Base-by-base conservation (phyloP, 2,888 invertebrate genomes). In the Pterostichus niger region DNA sequence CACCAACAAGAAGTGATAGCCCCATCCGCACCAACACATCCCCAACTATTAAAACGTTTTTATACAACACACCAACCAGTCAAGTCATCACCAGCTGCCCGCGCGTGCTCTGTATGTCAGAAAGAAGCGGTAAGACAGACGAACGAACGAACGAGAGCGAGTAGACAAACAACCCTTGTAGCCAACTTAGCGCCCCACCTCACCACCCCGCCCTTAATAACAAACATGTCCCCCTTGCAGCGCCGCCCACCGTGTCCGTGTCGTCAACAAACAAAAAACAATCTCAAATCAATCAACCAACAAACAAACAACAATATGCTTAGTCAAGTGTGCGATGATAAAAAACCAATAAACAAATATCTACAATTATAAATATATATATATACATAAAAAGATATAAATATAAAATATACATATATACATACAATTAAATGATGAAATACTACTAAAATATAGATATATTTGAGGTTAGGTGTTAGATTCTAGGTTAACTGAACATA, bases 1-100 rank as follows among this genome's bases (percentile, higher is more conserved):
- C 71, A 49, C 61, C 75, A 76, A 73, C 76, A 84, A 84, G 82
- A 84, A 84, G 84, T 84, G 84, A 84, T 84, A 84, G 79, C 40
- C 40, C 40, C 83, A 84, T 44, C 56, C 40, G 31, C 40, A 64
- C 13, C 59, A 75, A 71, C 61, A 73, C 73, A 17, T 49, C 11
- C 24, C 64, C n/a, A 64, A 75, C 71, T 15, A 46, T 6, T 17
- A 59, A 59, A n/a, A 64, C 64, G 64, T 64, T 64, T 64, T 64
- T 64, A 46, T 49, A 73, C 73, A 35, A 11, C 24, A 44, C 33
- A 64, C 64, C 17, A 13, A n/a, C 15, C 9, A 68, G 0, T 6
- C 40, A 68, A 56, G 4, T 5, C 44, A 71, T n/a, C 6, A 68
- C 13, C 64, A 40, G 15, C 11, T 13, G 54, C 15, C 13, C 54